These are phyloP conservation scores for Euproctis similis DNA, from an alignment of 2,888 invertebrate species.

Conservation along the genomic window DNA sequence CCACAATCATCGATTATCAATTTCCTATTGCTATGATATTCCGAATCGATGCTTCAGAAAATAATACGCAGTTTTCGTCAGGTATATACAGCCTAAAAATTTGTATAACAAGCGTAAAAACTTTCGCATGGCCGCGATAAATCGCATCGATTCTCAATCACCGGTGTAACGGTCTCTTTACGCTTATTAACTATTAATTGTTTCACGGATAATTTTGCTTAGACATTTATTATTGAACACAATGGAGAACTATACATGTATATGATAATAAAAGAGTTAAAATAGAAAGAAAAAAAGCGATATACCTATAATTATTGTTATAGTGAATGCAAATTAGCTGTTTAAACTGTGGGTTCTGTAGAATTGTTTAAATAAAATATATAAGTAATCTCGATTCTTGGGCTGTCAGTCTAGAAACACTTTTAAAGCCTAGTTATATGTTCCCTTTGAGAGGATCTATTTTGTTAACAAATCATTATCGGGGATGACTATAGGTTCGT, in stretches of 20 bases:
- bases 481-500: no score
- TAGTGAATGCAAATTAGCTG: slow-evolving; percentile 3
- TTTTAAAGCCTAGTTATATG: no score
- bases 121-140: slow-evolving; percentile 19
- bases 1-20: no score
- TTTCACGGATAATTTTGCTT: slow-evolving; percentile 27
- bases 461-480: background rate
- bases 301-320: no score
- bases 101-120: slow-evolving; percentile 2
- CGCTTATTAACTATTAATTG: slow-evolving; percentile 23
- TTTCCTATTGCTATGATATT: no score
- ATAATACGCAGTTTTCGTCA: no score
- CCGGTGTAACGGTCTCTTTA: slow-evolving; percentile 18
- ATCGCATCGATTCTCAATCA: slow-evolving; percentile 21
- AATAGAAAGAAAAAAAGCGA: slow-evolving; percentile 16
- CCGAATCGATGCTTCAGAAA: no score
- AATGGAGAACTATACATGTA: slow-evolving; percentile 29
- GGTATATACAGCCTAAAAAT: background rate
- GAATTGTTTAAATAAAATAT: no score
- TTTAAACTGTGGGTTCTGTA: slow-evolving; percentile 9
- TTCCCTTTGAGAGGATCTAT: no score
- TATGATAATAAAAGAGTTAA: slow-evolving; percentile 27
- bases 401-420: no score
- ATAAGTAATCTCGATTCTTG: no score
- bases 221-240: slow-evolving; percentile 28